Conservation (phyloP, 2,888 invertebrate species). For the Blastobasis lacticolella region DNA sequence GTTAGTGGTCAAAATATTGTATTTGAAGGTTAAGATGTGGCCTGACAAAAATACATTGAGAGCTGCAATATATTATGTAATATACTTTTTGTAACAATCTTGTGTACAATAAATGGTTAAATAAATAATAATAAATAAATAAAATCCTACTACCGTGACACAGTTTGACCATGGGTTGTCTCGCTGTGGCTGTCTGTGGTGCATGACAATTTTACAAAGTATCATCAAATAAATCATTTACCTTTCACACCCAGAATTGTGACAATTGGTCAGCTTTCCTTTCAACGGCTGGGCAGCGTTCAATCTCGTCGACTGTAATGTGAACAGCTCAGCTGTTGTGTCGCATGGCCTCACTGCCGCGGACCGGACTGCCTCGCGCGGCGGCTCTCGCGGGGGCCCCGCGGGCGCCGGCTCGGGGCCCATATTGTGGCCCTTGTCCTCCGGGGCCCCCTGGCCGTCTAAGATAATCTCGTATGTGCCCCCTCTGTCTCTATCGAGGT, state of each 20-base stretch:
- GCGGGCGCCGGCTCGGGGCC: slow-evolving; percentile 40
- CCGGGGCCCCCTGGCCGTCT: slow-evolving; percentile 44
- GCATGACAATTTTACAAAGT: too few relatives aligned
- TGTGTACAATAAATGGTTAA: too few relatives aligned
- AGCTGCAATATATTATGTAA: too few relatives aligned
- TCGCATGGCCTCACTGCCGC: slow-evolving; percentile 86
- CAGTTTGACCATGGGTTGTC: too few relatives aligned
- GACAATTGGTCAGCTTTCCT: slow-evolving; percentile 91
- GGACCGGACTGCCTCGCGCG: slow-evolving; percentile 69
- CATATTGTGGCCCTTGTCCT: slow-evolving; percentile 42
- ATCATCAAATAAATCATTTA: slow-evolving; percentile 26
- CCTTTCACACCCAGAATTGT: slow-evolving; percentile 91
- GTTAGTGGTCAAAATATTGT: too few relatives aligned
- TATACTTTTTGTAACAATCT: too few relatives aligned
- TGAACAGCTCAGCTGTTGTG: slow-evolving; percentile 89
- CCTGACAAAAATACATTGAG: too few relatives aligned
- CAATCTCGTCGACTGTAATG: slow-evolving; percentile 85
- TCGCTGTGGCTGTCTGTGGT: too few relatives aligned
- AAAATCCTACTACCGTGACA: too few relatives aligned
- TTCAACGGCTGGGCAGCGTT: slow-evolving; percentile 90
- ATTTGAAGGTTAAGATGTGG: too few relatives aligned
- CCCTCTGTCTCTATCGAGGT: slow-evolving; percentile 42
- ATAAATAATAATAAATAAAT: too few relatives aligned
- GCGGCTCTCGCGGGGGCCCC: slow-evolving; percentile 46
- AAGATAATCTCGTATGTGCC: slow-evolving; percentile 67